Evolutionary conservation across 2,797 vertebrate genomes (phyloP).

Genomic region (Antennarius maculatus): DNA sequence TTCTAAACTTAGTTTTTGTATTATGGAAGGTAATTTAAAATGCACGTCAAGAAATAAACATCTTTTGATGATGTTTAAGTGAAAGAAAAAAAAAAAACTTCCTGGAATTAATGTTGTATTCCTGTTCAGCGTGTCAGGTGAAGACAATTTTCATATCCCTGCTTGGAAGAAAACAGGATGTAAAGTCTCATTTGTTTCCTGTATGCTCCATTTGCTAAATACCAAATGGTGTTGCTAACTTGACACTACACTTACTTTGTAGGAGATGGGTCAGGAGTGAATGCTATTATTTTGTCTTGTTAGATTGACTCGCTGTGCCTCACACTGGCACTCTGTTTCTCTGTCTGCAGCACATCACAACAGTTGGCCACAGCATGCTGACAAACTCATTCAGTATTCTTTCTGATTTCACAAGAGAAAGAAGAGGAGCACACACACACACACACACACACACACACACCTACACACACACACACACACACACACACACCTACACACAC

Average conservation of each 20-base stretch:
- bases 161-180: slow-evolving; percentile 17
- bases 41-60: background rate
- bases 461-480: too few relatives aligned
- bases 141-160: background rate
- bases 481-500: too few relatives aligned
- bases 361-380: slow-evolving; percentile 47
- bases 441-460: too few relatives aligned
- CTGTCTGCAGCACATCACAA: slow-evolving; percentile 24
- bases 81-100: background rate
- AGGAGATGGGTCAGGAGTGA: slow-evolving; percentile 15
- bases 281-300: slow-evolving; percentile 26
- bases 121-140: background rate
- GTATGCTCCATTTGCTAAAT: slow-evolving; percentile 23
- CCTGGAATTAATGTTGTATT: background rate
- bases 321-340: slow-evolving; percentile 17
- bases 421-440: slow-evolving; percentile 11
- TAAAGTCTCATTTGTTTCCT: slow-evolving; percentile 24
- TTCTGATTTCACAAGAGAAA: slow-evolving; percentile 43
- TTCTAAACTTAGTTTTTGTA: too few relatives aligned
- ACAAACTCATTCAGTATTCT: slow-evolving; percentile 53
- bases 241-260: slow-evolving; percentile 44
- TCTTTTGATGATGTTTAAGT: background rate
- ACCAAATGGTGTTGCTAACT: slow-evolving; percentile 22
- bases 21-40: background rate
- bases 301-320: slow-evolving; percentile 2